Percentiles rank a stretch among this genome's conserved stretches.
phyloP scores from a whole-genome alignment of 2,888 invertebrate genomes.

The Luperina testacea region DNA sequence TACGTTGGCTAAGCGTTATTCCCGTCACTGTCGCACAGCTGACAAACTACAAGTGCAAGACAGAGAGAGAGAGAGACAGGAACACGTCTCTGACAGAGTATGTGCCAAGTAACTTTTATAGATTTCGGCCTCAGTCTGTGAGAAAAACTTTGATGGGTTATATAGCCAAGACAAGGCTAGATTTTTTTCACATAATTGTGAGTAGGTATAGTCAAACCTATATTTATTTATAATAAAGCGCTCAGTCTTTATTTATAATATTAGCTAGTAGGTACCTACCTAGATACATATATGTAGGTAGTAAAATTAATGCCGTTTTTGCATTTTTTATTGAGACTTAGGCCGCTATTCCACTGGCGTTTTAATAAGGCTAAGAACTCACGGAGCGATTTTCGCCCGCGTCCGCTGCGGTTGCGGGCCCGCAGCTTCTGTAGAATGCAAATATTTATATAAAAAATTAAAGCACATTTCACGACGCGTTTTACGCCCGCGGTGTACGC shows the following conservation, averaged over 20 bases:
- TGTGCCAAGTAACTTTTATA: not conserved
- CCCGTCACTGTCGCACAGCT: not conserved
- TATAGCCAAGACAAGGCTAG: not conserved
- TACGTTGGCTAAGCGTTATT: not conserved
- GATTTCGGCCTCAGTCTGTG: not conserved
- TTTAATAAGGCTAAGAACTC: too few species aligned
- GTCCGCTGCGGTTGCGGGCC: too few species aligned
- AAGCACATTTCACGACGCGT: too few species aligned
- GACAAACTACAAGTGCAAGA: too few species aligned
- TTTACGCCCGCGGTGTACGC: too few species aligned
- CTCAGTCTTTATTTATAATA: not conserved
- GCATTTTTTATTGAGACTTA: not conserved
- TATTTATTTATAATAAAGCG: conserved; percentile 14
- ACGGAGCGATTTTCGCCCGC: too few species aligned
- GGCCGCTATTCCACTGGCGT: too few species aligned
- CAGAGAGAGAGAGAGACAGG: not conserved
- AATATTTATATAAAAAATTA: too few species aligned
- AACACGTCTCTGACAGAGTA: not conserved
- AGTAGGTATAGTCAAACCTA: not conserved
- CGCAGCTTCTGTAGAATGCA: too few species aligned
- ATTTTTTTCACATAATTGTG: conserved; percentile 7
- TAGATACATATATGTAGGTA: not conserved
- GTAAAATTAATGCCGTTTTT: not conserved
- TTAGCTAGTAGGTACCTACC: not conserved
- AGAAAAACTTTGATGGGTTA: not conserved